Conservation (phyloP, 2,113 vertebrate genomes). For the Stictonetta naevosa region DNA sequence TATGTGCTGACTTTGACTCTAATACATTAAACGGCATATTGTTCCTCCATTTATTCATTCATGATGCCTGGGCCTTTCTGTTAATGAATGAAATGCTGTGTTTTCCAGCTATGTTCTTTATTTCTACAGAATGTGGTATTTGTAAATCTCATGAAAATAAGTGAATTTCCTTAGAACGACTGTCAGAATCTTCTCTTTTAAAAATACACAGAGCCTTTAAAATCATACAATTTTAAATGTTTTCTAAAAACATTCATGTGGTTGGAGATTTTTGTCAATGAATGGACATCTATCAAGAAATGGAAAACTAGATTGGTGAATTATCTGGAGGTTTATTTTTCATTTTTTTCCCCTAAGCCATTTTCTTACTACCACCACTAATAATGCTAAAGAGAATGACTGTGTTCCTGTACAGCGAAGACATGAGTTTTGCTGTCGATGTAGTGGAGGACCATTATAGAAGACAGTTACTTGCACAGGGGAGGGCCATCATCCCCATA, state of each 20-base stretch:
- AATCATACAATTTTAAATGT: not conserved
- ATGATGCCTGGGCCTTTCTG: not conserved
- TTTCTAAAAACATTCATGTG: not conserved
- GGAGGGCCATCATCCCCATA: not conserved
- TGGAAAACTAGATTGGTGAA: not conserved
- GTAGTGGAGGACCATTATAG: not conserved
- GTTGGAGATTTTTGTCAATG: not conserved
- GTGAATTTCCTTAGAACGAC: not conserved
- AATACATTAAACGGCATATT: not conserved
- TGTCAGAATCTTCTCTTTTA: not conserved
- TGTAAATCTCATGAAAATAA: not conserved
- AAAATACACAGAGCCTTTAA: not conserved
- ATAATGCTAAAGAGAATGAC: not conserved
- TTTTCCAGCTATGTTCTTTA: not conserved
- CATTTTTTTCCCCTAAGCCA: not conserved
- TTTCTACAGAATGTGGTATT: accelerated
- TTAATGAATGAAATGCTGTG: not conserved
- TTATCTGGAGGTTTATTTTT: not conserved
- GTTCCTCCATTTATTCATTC: not conserved
- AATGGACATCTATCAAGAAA: not conserved
- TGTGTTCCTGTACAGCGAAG: not conserved
- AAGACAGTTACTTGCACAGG: too few relatives aligned
- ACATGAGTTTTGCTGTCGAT: not conserved
- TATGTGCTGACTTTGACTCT: not conserved
- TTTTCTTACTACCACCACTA: not conserved